Conservation (phyloP, 2,888 invertebrate species). For the Chorisops tibialis region DNA sequence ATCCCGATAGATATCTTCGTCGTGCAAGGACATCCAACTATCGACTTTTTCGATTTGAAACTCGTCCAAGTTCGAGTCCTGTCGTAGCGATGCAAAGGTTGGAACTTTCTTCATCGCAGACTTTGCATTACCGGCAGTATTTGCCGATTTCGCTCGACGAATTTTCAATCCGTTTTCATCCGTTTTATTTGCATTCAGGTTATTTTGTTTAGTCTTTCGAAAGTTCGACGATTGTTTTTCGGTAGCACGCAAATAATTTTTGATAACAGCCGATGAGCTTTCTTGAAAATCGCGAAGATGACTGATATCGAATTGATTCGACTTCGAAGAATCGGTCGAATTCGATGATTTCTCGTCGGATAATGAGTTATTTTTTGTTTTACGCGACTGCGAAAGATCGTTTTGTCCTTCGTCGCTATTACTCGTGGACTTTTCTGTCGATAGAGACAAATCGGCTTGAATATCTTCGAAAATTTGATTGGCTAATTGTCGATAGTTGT, state of each 20-base stretch:
- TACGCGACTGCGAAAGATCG: neutral
- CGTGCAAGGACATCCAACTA: slow-evolving; percentile 52
- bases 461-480: slow-evolving; percentile 21
- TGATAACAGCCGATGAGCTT: slow-evolving; percentile 41
- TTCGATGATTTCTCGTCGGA: slow-evolving; percentile 4
- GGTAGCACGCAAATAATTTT: slow-evolving; percentile 47
- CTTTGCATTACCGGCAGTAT: neutral
- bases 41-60: slow-evolving; percentile 52
- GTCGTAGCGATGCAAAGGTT: slow-evolving; percentile 39
- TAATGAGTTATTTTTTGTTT: neutral
- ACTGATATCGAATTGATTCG: slow-evolving; percentile 9
- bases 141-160: slow-evolving; percentile 33
- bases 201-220: slow-evolving; percentile 44
- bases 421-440: slow-evolving; percentile 1
- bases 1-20: neutral
- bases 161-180: slow-evolving; percentile 26
- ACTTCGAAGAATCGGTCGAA: slow-evolving; percentile 5
- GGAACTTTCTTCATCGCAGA: slow-evolving; percentile 36
- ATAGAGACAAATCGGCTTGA: slow-evolving; percentile 2
- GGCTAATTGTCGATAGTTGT: slow-evolving; percentile 11
- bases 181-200: slow-evolving; percentile 33
- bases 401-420: neutral
- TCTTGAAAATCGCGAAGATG: slow-evolving; percentile 6
- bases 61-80: slow-evolving; percentile 48
- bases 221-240: slow-evolving; percentile 33